phyloP scores from a whole-genome alignment of 1,140 invertebrate genomes.

The Augochlora pura region DNA sequence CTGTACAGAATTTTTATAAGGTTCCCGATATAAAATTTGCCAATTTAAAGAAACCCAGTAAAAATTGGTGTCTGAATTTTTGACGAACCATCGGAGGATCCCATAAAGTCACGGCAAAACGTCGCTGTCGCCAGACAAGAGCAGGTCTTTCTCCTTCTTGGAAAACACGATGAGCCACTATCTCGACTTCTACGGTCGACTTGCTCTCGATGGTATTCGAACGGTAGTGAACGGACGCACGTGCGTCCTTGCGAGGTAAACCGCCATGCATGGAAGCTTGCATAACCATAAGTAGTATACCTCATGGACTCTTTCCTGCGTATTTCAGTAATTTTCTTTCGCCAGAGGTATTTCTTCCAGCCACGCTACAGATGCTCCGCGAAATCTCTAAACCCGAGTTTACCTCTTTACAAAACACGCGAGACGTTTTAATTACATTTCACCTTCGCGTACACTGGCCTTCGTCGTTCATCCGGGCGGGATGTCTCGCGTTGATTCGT shows the following conservation, averaged over 20 bases:
- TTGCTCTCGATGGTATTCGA: constrained; percentile 41
- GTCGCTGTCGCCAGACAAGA: constrained; percentile 22
- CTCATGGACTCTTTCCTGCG: constrained; percentile 28
- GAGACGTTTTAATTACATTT: no score
- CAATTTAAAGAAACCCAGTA: no score
- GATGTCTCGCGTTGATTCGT: background rate
- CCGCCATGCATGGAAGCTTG: constrained; percentile 45
- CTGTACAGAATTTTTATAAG: no score
- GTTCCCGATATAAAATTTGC: no score
- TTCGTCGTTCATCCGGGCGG: no score
- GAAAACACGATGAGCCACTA: constrained; percentile 48
- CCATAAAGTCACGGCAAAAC: background rate
- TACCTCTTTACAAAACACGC: background rate
- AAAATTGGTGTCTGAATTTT: no score
- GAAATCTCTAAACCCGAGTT: background rate
- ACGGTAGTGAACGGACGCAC: constrained; percentile 53
- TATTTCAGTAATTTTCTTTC: constrained; percentile 23
- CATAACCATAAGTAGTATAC: constrained; percentile 47
- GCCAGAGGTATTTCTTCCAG: background rate
- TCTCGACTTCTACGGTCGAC: constrained; percentile 23
- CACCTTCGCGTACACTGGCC: no score
- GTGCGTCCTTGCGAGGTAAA: constrained; percentile 56
- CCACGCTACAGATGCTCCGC: no score
- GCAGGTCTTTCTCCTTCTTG: constrained; percentile 18
- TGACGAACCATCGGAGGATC: background rate